Percentiles rank a stretch among this genome's conserved stretches.
phyloP scores from a whole-genome alignment of 2,113 vertebrate species.

The Tachycineta bicolor region DNA sequence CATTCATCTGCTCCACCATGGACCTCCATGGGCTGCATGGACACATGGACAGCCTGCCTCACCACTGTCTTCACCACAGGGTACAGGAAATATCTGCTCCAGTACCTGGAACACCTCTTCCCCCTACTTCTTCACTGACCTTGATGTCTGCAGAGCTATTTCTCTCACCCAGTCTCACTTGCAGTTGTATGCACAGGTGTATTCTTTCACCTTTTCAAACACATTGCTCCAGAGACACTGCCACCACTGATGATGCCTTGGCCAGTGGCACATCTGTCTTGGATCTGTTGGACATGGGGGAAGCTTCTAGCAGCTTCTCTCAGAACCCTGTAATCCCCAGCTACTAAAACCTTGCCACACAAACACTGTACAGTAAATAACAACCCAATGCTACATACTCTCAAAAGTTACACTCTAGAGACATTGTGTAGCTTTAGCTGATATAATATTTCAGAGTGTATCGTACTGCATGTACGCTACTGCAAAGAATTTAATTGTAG shows the following conservation, averaged over 20 bases:
- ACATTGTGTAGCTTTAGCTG: neutral
- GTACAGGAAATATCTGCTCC: neutral
- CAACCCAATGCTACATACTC: neutral
- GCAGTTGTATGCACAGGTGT: neutral
- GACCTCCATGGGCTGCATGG: neutral
- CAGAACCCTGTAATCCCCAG: neutral
- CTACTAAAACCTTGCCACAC: neutral
- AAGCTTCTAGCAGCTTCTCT: neutral
- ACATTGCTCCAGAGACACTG: no score
- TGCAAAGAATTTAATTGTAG: neutral
- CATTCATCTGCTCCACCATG: neutral
- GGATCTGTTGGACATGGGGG: neutral
- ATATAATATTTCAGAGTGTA: neutral
- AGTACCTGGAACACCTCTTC: neutral
- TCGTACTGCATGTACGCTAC: neutral
- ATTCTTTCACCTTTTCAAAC: neutral
- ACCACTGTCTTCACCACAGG: accelerated
- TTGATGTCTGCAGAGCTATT: neutral
- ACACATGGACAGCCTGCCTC: neutral
- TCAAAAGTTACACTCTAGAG: neutral
- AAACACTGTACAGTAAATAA: neutral
- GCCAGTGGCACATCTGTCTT: neutral
- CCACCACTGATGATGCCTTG: neutral
- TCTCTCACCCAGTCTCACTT: neutral
- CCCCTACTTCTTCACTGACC: neutral